phyloP scores from a whole-genome alignment of 2,888 invertebrate genomes.

The Schrankia costaestrigalis region DNA sequence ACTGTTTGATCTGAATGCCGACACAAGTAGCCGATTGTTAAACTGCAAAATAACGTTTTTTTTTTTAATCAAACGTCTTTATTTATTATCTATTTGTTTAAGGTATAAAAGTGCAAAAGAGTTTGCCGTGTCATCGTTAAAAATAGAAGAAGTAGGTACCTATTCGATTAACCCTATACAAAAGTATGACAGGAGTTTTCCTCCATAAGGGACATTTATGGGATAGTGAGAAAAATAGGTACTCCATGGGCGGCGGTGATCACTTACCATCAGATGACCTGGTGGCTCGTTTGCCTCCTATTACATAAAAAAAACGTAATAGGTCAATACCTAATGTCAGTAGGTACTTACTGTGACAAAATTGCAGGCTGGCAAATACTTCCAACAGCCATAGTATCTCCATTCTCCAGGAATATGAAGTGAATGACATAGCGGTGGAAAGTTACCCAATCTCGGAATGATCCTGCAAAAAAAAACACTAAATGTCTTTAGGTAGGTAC shows the following conservation, averaged over 20 bases:
- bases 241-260: too few relatives aligned
- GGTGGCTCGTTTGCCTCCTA: not conserved
- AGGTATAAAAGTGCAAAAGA: too few relatives aligned
- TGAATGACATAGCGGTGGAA: slow-evolving; percentile 86
- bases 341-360: slow-evolving; percentile 76
- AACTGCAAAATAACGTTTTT: slow-evolving; percentile 69
- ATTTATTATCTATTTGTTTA: too few relatives aligned
- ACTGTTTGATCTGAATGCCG: slow-evolving; percentile 62
- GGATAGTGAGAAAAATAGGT: too few relatives aligned
- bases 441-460: slow-evolving; percentile 83
- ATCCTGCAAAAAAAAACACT: slow-evolving; percentile 53
- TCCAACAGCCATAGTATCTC: slow-evolving; percentile 84
- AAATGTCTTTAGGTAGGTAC: too few relatives aligned
- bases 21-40: slow-evolving; percentile 83
- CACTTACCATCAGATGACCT: too few relatives aligned
- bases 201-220: too few relatives aligned
- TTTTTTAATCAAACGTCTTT: too few relatives aligned
- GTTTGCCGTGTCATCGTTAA: not conserved
- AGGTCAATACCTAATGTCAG: not conserved
- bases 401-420: slow-evolving; percentile 85
- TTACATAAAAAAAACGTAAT: too few relatives aligned
- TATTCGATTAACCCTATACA: not conserved
- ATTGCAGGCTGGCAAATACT: slow-evolving; percentile 83
- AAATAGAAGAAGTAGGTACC: not conserved
- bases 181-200: not conserved